Evolutionary conservation across 2,797 vertebrate genomes (phyloP).

Genomic region (Halcyon badia): DNA sequence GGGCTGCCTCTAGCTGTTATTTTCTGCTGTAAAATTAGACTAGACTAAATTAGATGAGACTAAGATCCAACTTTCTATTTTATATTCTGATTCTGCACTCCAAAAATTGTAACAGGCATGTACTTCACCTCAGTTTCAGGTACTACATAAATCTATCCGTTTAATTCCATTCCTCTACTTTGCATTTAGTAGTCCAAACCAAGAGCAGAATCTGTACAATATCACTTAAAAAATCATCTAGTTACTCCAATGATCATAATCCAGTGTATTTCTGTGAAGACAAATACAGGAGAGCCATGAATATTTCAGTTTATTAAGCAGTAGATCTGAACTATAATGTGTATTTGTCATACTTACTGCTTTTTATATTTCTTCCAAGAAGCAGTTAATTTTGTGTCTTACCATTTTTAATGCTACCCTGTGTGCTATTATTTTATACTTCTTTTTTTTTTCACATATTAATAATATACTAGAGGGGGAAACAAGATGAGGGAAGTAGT

Average conservation of each 20-base stretch:
- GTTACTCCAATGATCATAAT: not conserved
- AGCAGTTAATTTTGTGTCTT: not conserved
- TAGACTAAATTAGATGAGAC: not conserved
- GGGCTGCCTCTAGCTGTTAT: not conserved
- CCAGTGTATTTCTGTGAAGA: not conserved
- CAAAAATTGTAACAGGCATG: not conserved
- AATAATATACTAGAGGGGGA: not conserved
- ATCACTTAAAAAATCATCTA: not conserved
- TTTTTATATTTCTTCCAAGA: not conserved
- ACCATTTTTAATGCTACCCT: not conserved
- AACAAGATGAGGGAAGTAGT: not conserved
- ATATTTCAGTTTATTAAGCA: not conserved
- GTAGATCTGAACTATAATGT: not conserved
- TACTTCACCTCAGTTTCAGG: not conserved
- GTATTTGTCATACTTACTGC: not conserved
- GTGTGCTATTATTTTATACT: not conserved
- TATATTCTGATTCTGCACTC: not conserved
- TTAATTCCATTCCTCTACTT: not conserved
- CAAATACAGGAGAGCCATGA: not conserved
- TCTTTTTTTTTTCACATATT: rapidly evolving
- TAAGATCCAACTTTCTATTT: not conserved
- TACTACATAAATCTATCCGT: not conserved
- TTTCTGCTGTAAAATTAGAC: not conserved
- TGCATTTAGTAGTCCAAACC: not conserved
- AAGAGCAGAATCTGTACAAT: not conserved